Evolutionary conservation across 2,113 vertebrate species (phyloP).

Genomic region (Cyphomyrus discorhynchus): DNA sequence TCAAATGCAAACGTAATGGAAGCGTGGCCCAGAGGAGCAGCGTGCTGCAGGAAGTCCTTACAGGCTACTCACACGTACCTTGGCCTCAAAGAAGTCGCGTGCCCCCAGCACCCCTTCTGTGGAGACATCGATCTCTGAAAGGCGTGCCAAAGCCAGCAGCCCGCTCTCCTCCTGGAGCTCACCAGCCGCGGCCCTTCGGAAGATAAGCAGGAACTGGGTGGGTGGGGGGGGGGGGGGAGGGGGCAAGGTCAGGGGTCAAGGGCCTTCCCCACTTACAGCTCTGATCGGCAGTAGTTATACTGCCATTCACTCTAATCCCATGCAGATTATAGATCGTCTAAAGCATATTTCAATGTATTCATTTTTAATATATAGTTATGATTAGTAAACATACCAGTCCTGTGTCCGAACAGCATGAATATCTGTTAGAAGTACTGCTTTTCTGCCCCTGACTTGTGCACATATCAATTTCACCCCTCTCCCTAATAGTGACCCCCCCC

Average conservation of each 20-base stretch:
- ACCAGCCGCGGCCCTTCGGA: conserved; percentile 80
- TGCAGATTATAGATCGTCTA: background rate
- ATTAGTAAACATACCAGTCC: background rate
- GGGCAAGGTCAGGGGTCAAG: background rate
- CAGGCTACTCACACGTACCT: conserved; percentile 58
- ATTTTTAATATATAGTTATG: background rate
- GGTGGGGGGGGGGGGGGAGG: background rate
- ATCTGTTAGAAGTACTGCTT: background rate
- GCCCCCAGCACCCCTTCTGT: conserved; percentile 86
- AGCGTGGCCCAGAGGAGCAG: background rate
- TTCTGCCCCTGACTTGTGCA: background rate
- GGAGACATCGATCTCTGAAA: conserved; percentile 87
- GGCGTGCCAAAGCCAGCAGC: conserved; percentile 80
- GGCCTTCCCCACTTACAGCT: background rate
- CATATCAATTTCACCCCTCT: background rate
- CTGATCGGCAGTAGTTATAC: background rate
- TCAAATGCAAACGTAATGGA: background rate
- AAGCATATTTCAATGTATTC: background rate
- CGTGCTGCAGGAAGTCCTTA: background rate
- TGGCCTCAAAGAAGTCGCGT: conserved; percentile 92
- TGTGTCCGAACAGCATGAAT: background rate
- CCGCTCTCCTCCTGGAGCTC: conserved; percentile 86
- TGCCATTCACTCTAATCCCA: background rate
- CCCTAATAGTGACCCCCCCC: background rate
- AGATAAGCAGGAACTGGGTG: conserved; percentile 84